Conservation (phyloP, 2,113 vertebrate species). For the Pituophis catenifer region DNA sequence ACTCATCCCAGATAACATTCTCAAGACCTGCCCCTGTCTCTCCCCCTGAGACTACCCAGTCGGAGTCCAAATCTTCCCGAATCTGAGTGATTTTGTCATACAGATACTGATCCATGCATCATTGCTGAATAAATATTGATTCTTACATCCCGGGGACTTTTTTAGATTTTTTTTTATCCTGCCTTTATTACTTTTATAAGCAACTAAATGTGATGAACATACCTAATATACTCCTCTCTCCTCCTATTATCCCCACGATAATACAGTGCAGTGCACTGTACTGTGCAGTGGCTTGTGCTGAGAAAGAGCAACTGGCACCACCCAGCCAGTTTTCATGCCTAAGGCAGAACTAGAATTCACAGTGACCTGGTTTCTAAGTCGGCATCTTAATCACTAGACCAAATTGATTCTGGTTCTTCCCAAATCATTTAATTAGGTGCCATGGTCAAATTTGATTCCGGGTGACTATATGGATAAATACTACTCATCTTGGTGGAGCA, state of each 20-base stretch:
- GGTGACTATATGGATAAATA: neutral
- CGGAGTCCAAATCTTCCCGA: no score
- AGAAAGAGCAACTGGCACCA: neutral
- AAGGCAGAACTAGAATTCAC: neutral
- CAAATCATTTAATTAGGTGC: neutral
- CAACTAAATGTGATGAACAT: neutral
- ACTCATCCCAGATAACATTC: no score
- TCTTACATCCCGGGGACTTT: neutral
- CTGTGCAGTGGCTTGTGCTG: neutral
- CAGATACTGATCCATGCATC: neutral
- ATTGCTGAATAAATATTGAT: neutral
- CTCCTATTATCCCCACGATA: neutral
- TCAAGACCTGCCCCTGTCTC: no score
- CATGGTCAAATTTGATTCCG: neutral
- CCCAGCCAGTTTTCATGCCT: neutral
- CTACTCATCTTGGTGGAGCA: neutral
- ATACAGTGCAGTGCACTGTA: neutral
- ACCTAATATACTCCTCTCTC: neutral
- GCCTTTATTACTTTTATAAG: neutral
- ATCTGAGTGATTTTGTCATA: no score
- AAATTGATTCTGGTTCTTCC: neutral
- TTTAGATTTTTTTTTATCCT: neutral
- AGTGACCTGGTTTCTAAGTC: neutral
- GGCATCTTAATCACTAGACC: neutral
- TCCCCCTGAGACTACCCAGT: no score